Conservation (phyloP, 2,113 vertebrate species). For the Verasper variegatus region DNA sequence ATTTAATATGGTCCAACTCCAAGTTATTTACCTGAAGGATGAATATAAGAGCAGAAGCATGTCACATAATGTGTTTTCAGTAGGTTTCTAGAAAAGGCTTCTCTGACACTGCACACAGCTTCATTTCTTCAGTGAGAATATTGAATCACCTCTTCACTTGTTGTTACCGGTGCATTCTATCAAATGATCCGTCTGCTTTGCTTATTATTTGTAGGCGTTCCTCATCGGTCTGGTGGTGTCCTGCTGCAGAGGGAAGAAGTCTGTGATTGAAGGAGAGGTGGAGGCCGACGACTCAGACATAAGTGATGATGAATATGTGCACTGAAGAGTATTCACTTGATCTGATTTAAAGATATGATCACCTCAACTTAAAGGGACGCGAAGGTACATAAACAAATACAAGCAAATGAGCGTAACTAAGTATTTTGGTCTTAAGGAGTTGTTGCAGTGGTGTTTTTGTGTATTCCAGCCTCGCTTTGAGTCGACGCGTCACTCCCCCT, state of each 20-base stretch:
- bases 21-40: too few relatives aligned
- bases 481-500: constrained; percentile 20
- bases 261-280: constrained; percentile 95
- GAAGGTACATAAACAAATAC: constrained; percentile 40
- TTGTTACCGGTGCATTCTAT: constrained; percentile 36
- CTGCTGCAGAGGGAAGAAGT: constrained; percentile 97
- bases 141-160: constrained; percentile 43
- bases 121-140: constrained; percentile 38
- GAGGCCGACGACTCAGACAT: constrained; percentile 95
- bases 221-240: constrained; percentile 93
- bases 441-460: constrained; percentile 20
- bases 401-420: constrained; percentile 23
- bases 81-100: constrained; percentile 36
- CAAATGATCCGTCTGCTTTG: constrained; percentile 25
- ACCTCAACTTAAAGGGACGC: constrained; percentile 40
- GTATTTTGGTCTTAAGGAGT: constrained; percentile 44
- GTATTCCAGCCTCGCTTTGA: constrained; percentile 36
- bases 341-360: constrained; percentile 8
- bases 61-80: not conserved
- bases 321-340: constrained; percentile 50
- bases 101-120: constrained; percentile 16
- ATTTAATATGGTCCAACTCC: too few relatives aligned
- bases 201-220: constrained; percentile 85
- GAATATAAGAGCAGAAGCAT: too few relatives aligned
- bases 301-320: constrained; percentile 91